These are phyloP conservation scores for Cydia fagiglandana DNA, from an alignment of 1,140 invertebrate genomes.

Conservation along the genomic window DNA sequence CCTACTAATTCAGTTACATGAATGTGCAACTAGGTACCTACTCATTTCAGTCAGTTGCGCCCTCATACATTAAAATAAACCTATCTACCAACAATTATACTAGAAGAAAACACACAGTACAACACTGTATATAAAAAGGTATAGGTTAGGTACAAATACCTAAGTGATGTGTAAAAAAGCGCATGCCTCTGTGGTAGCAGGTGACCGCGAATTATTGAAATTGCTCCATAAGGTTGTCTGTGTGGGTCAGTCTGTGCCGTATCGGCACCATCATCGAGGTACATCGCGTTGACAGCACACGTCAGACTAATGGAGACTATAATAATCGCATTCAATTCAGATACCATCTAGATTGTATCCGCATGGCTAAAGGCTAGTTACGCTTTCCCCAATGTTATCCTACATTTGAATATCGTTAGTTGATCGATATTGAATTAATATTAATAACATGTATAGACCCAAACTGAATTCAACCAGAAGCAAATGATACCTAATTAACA, in stretches of 20 bases:
- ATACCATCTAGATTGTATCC: conserved; percentile 15
- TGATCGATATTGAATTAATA: conserved; percentile 1
- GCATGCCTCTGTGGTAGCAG: too few relatives aligned
- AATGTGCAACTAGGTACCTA: not conserved
- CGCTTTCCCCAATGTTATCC: not conserved
- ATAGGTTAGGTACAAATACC: too few relatives aligned
- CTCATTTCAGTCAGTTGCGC: not conserved
- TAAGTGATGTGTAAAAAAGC: too few relatives aligned
- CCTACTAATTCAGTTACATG: not conserved
- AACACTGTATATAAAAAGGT: too few relatives aligned
- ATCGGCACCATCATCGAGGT: not conserved
- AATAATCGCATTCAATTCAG: not conserved
- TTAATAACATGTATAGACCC: too few relatives aligned
- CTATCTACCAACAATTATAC: too few relatives aligned
- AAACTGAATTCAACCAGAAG: not conserved
- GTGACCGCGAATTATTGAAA: not conserved
- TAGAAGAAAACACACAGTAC: too few relatives aligned
- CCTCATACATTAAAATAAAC: not conserved
- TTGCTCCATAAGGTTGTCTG: not conserved
- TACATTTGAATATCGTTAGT: conserved; percentile 15
- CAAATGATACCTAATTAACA: not conserved
- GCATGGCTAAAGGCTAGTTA: not conserved
- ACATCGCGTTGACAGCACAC: conserved; percentile 9
- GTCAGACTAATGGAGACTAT: conserved; percentile 21
- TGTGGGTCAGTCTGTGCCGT: not conserved